phyloP scores from a whole-genome alignment of 2,113 vertebrate species.

The Eidolon helvum region DNA sequence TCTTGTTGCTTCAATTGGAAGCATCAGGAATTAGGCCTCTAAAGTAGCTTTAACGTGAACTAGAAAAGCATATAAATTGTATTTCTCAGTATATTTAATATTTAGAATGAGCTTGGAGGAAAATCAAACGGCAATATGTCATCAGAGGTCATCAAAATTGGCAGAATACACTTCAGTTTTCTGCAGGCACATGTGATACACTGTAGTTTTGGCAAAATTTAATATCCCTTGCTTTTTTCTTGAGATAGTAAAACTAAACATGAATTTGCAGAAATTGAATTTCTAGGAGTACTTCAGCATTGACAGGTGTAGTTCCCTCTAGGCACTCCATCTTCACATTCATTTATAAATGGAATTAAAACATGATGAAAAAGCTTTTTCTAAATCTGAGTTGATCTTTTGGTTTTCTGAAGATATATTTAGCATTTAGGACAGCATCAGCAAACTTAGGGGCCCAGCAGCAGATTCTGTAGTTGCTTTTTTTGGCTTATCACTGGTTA shows the following conservation, averaged over 20 bases:
- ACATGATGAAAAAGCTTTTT: background rate
- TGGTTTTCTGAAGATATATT: background rate
- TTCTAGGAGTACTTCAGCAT: background rate
- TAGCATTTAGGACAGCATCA: background rate
- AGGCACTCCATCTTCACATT: background rate
- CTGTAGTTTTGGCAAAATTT: background rate
- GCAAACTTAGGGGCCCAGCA: background rate
- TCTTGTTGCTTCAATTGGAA: background rate
- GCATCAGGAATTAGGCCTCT: background rate
- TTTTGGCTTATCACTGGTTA: background rate
- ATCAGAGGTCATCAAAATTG: background rate
- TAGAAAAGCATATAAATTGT: background rate
- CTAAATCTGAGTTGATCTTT: background rate
- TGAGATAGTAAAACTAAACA: background rate
- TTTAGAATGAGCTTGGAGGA: background rate
- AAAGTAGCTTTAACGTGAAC: background rate
- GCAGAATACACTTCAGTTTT: background rate
- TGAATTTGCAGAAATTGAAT: background rate
- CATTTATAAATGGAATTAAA: slow-evolving; percentile 11
- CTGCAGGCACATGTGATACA: background rate
- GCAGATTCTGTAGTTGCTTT: background rate
- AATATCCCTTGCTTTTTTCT: background rate
- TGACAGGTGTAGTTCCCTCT: background rate
- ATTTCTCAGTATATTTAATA: background rate
- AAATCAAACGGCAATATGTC: background rate